Conservation (phyloP, 2,888 invertebrate species). For the Eristalinus aeneus region DNA sequence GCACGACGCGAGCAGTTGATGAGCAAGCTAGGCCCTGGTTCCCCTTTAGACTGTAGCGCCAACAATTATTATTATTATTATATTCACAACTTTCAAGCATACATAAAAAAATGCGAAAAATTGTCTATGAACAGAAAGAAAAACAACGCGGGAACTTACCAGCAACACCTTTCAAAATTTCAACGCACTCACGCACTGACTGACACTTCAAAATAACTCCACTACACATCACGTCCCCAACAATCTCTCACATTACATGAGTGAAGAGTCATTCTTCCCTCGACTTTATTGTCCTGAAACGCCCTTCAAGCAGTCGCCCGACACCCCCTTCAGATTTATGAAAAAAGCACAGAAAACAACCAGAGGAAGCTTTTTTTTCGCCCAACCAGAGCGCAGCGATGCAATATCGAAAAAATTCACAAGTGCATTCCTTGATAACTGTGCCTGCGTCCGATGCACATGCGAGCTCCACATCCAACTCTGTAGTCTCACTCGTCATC, state of each 20-base stretch:
- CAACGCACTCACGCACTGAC: background rate
- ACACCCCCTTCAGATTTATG: background rate
- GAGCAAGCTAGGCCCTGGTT: no score
- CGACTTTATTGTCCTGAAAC: background rate
- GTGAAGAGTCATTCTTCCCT: background rate
- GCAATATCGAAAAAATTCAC: conserved; percentile 2
- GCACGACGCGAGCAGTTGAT: no score
- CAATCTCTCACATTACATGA: background rate
- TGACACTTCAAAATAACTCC: background rate
- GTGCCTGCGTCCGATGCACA: background rate
- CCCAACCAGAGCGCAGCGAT: background rate
- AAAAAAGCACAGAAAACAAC: background rate
- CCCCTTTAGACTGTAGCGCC: no score
- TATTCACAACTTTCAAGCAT: no score
- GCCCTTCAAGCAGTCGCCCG: background rate
- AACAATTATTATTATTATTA: no score
- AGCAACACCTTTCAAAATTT: background rate
- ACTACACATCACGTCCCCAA: background rate
- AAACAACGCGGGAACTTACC: no score
- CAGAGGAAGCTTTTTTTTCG: background rate
- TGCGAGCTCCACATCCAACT: background rate
- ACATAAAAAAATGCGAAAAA: no score
- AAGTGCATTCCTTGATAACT: conserved; percentile 2
- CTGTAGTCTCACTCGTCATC: background rate
- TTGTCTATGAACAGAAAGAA: no score